A percentile compares a stretch with the other conserved stretches of the same genome.
Evolutionary conservation across 2,797 vertebrate genomes (phyloP).

Genomic region (Anguilla marmorata): DNA sequence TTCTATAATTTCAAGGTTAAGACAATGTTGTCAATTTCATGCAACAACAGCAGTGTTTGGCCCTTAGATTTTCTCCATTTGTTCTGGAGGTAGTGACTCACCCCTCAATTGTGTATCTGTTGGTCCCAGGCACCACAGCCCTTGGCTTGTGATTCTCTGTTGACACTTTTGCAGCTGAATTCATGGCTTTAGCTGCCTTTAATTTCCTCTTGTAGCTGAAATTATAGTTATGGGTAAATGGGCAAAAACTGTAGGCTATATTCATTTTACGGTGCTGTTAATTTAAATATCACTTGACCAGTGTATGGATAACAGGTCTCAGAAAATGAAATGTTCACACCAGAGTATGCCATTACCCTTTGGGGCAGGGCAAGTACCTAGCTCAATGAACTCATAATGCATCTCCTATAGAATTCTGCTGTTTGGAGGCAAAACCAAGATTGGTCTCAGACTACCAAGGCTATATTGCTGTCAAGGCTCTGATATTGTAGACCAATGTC

Average conservation of each 20-base stretch:
- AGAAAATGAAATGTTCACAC: neutral
- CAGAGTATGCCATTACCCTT: neutral
- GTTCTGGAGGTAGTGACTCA: neutral
- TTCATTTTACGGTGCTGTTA: neutral
- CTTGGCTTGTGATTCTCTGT: slow-evolving; percentile 65
- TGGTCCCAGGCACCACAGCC: slow-evolving; percentile 88
- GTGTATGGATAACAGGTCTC: neutral
- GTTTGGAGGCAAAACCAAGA: neutral
- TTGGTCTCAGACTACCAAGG: neutral
- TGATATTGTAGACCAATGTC: neutral
- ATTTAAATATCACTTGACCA: neutral
- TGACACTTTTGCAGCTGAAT: slow-evolving; percentile 70
- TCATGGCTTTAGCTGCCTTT: slow-evolving; percentile 86
- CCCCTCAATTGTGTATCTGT: slow-evolving; percentile 83
- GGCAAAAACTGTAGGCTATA: neutral
- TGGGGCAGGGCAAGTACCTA: neutral
- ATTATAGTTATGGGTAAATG: slow-evolving; percentile 6
- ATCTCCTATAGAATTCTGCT: neutral
- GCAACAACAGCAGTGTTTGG: neutral
- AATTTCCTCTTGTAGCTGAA: slow-evolving; percentile 84
- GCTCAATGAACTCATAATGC: neutral
- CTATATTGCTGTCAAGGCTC: neutral
- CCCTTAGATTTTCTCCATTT: neutral
- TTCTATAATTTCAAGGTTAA: neutral
- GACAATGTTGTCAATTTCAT: neutral